Percentiles rank a stretch among this genome's conserved stretches.
Conservation (phyloP, 2,797 vertebrate genomes). For the Rallus crepitans region DNA sequence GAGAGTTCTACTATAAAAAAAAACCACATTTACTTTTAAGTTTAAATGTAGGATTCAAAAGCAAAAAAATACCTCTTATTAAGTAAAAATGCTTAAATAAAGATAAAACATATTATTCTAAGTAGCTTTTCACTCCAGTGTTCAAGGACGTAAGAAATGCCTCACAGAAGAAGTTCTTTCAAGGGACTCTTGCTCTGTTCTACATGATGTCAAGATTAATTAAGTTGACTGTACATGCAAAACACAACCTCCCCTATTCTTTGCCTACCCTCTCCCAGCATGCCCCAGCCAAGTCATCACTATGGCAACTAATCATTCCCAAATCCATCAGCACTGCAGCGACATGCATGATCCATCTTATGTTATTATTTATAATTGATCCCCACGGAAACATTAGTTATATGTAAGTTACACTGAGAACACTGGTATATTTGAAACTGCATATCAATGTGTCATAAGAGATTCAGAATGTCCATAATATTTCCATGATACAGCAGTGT, state of each 20-base stretch:
- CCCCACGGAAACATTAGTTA: not conserved
- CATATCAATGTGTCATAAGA: not conserved
- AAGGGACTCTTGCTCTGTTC: not conserved
- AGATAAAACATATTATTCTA: not conserved
- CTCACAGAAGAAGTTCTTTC: slow-evolving; percentile 32
- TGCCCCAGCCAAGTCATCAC: slow-evolving; percentile 29
- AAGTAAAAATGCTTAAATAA: not conserved
- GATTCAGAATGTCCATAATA: not conserved
- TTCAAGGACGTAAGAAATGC: slow-evolving; percentile 38
- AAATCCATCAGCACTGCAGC: slow-evolving; percentile 4
- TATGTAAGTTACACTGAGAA: not conserved
- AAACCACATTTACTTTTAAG: not conserved
- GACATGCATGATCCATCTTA: not conserved
- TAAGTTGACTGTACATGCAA: slow-evolving; percentile 42
- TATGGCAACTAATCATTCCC: slow-evolving; percentile 63
- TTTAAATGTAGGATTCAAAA: not conserved
- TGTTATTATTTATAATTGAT: not conserved
- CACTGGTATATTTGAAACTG: not conserved
- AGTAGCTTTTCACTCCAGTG: not conserved
- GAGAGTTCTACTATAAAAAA: not conserved
- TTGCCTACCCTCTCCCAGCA: slow-evolving; percentile 53
- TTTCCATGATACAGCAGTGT: not conserved
- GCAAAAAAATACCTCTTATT: not conserved
- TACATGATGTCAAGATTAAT: slow-evolving; percentile 26
- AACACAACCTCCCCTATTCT: slow-evolving; percentile 29